Base-by-base conservation (phyloP, 92 coral and sea anemone species). In the Umimayanthus kanabou region DNA sequence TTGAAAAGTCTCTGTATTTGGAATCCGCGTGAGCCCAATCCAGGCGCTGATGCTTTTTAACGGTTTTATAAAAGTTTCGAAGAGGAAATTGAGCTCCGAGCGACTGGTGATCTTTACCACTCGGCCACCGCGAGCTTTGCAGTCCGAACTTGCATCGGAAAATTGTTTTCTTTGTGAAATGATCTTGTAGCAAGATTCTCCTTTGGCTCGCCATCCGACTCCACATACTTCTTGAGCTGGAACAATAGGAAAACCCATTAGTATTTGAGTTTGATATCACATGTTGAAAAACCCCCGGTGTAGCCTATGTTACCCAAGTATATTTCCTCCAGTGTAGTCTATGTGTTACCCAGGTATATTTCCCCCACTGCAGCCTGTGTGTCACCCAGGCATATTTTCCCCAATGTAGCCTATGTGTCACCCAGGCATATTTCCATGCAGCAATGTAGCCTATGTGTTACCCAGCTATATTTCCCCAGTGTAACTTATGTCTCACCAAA, bases 171-270 rank as follows among this genome's bases (percentile, higher is more conserved):
- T 39, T 61, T 90, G 71, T 64, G 84, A 87, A 64, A 88, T 85
- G n/a, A 91, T 91, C 39, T 90, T 88, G 89, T 91, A 93, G 85
- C 96, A 93, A 30, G 89, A 81, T 39, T 86, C 43, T 80, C 76
- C 82, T 89, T 80, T 91, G 4, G 80, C 76, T 76, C 82, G 89
- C 96, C 96, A 93, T 29, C 96, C 96, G 22, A 89, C 53, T 2
- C 93, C 94, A 67, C 96, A 93, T 8, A 88, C 49, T 64, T 88
- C 92, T 43, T 85, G 88, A 26, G 82, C 96, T 93, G 87, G 15
- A 85, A 65, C 26, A 70, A 66, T 42, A 0, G 20, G 26, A 30
- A 43, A 49, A 2, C n/a, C 20, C 39, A 20, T 14, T 28, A 50
- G 15, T 33, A 42, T 18, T 76, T 76, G 39, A 71, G 2, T 29